phyloP scores from a whole-genome alignment of 1,140 invertebrate genomes.

The Anthonomus grandis region DNA sequence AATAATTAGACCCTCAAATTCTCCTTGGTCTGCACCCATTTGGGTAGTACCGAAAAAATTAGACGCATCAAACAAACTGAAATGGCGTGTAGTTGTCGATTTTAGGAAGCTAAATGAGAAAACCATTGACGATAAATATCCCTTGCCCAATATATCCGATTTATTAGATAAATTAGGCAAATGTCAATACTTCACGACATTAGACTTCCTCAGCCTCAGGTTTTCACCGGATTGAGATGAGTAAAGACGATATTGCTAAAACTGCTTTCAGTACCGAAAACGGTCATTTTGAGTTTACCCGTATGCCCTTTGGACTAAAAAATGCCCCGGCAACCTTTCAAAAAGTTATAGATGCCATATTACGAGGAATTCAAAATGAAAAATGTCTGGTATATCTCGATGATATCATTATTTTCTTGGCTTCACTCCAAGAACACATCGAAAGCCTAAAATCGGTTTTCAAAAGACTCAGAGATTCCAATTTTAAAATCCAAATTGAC shows the following conservation, averaged over 20 bases:
- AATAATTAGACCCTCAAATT: slow-evolving; percentile 13
- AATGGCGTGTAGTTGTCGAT: slow-evolving; percentile 37
- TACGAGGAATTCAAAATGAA: no score
- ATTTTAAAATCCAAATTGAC: no score
- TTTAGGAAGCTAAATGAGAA: slow-evolving; percentile 47
- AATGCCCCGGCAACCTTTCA: slow-evolving; percentile 19
- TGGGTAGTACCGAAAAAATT: slow-evolving; percentile 42
- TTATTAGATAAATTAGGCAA: no score
- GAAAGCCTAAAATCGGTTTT: no score
- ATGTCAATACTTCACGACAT: no score
- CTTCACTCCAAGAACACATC: no score
- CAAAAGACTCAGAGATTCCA: no score
- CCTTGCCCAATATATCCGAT: no score
- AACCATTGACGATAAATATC: slow-evolving; percentile 48
- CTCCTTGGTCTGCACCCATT: slow-evolving; percentile 37
- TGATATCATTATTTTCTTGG: no score
- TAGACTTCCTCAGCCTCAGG: slow-evolving; percentile 45
- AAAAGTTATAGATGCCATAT: slow-evolving; percentile 6
- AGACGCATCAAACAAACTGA: slow-evolving; percentile 35
- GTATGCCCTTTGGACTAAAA: slow-evolving; percentile 20
- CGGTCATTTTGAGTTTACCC: slow-evolving; percentile 12
- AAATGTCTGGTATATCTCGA: no score
- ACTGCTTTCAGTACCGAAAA: slow-evolving; percentile 9
- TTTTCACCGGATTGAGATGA: slow-evolving; percentile 49
- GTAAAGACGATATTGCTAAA: slow-evolving; percentile 22